Evolutionary conservation across 1,140 invertebrate species (phyloP).

Genomic region (Drosophila murphyi): DNA sequence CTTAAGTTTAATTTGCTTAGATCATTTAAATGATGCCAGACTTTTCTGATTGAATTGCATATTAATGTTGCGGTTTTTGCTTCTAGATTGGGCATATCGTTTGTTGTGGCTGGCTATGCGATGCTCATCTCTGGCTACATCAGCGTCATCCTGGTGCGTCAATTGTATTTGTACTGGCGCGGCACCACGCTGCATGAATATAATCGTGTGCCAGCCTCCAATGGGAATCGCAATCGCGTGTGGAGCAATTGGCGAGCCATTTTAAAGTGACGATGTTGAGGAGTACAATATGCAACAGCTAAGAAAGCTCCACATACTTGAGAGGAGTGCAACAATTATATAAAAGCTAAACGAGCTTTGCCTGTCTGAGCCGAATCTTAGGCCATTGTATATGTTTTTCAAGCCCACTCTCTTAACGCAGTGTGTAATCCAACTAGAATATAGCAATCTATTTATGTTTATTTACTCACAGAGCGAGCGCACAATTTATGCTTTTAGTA

Average conservation of each 20-base stretch:
- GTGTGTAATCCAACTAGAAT: not conserved
- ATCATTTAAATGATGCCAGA: not conserved
- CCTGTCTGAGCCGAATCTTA: conserved; percentile 9
- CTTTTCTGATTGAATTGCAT: not conserved
- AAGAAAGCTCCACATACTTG: conserved; percentile 31
- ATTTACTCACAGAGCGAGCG: not conserved
- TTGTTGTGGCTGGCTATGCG: conserved; percentile 74
- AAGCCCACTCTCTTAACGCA: not conserved
- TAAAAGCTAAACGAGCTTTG: conserved; percentile 3
- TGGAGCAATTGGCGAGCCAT: conserved; percentile 73
- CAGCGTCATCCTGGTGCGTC: conserved; percentile 52
- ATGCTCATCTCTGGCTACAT: conserved; percentile 67
- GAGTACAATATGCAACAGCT: conserved; percentile 13
- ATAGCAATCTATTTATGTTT: not conserved
- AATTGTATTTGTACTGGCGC: conserved; percentile 64
- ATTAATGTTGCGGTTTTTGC: not conserved
- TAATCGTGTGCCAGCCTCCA: conserved; percentile 56
- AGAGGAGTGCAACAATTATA: conserved; percentile 35
- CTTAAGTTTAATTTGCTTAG: too few species aligned
- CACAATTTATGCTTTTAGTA: conserved; percentile 20
- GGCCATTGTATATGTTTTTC: conserved; percentile 1
- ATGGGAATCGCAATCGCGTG: conserved; percentile 59
- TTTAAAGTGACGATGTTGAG: conserved; percentile 46
- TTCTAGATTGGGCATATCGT: conserved; percentile 67
- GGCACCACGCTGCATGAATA: conserved; percentile 76